These are phyloP conservation scores for Coelinius sp. DNA, from an alignment of 2,888 invertebrate genomes.

Conservation along the genomic window DNA sequence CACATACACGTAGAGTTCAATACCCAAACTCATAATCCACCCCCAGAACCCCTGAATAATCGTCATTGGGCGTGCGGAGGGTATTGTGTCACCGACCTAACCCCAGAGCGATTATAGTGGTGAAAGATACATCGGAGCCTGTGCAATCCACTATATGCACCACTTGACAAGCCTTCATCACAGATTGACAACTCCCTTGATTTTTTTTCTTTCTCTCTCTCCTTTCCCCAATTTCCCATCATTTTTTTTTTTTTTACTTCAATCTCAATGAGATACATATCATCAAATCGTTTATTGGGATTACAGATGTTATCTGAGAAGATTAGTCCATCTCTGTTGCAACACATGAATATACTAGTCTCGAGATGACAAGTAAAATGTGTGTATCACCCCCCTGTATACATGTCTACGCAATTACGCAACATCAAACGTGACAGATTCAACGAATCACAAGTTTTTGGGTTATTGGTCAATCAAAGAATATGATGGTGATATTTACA, in stretches of 20 bases:
- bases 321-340: background rate
- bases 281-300: background rate
- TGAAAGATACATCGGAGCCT: constrained; percentile 43
- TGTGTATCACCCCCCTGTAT: no score
- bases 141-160: background rate
- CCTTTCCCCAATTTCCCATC: background rate
- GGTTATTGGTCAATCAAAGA: constrained; percentile 15
- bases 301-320: constrained; percentile 6
- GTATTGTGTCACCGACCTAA: constrained; percentile 58
- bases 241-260: constrained; percentile 5
- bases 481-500: background rate
- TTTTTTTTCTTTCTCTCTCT: background rate
- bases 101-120: constrained; percentile 54
- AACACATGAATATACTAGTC: background rate
- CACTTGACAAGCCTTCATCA: constrained; percentile 22
- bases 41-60: constrained; percentile 61
- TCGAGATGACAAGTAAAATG: background rate
- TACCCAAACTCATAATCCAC: constrained; percentile 61
- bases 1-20: background rate
- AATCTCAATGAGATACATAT: constrained; percentile 3
- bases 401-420: constrained; percentile 15
- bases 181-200: background rate
- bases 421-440: constrained; percentile 23
- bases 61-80: constrained; percentile 55
- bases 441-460: constrained; percentile 4